These are phyloP conservation scores for Rhodinocichla rosea DNA, from an alignment of 2,113 vertebrate species.

Conservation along the genomic window DNA sequence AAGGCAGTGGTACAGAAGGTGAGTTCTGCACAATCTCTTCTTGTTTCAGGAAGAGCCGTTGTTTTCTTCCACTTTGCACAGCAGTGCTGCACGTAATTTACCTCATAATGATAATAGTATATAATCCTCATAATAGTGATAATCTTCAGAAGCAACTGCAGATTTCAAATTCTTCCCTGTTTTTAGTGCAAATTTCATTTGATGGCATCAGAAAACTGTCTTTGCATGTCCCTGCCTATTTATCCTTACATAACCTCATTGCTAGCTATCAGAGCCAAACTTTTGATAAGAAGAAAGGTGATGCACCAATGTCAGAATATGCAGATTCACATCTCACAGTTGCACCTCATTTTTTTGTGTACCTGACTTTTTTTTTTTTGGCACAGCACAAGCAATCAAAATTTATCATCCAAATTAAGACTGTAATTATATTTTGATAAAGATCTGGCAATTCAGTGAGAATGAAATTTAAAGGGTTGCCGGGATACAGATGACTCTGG, in stretches of 20 bases:
- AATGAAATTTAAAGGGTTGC: conserved; percentile 89
- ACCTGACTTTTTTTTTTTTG: conserved; percentile 64
- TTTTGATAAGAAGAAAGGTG: background rate
- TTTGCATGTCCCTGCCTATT: background rate
- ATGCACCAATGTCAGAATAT: conserved; percentile 14
- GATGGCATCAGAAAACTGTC: background rate
- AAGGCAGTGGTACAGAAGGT: background rate
- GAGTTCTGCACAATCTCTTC: background rate
- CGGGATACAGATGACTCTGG: conserved; percentile 84
- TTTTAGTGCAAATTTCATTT: background rate
- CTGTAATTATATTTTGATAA: conserved; percentile 86
- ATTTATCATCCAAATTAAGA: conserved; percentile 83
- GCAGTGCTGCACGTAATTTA: background rate
- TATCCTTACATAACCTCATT: background rate
- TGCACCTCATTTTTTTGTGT: conserved; percentile 27
- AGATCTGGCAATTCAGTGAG: conserved; percentile 82
- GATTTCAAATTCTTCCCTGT: background rate
- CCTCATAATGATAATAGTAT: background rate
- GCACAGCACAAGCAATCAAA: conserved; percentile 72
- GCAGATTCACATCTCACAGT: conserved; percentile 41
- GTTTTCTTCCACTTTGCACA: conserved; percentile 3
- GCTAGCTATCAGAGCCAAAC: background rate
- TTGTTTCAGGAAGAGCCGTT: background rate
- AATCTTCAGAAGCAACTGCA: background rate
- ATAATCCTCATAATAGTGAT: background rate